Percentiles rank a stretch among this genome's conserved stretches.
phyloP scores from a whole-genome alignment of 2,797 vertebrate genomes.

The Pteronotus mesoamericanus region DNA sequence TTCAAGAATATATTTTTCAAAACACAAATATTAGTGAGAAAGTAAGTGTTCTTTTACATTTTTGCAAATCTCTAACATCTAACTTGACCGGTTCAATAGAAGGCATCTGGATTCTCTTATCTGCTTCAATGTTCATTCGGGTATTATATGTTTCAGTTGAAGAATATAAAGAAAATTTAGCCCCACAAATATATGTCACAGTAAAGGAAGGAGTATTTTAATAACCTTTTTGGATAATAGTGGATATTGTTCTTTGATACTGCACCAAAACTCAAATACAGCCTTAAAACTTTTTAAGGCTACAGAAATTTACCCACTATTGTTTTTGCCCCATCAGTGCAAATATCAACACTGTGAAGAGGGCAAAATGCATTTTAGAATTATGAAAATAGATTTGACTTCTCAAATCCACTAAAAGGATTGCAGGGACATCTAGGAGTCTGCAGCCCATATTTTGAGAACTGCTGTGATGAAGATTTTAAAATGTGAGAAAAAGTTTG shows the following conservation, averaged over 20 bases:
- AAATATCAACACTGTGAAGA: neutral
- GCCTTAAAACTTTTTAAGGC: neutral
- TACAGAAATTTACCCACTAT: neutral
- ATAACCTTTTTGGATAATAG: neutral
- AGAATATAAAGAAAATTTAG: neutral
- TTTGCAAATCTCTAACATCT: neutral
- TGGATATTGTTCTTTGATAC: neutral
- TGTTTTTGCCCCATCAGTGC: neutral
- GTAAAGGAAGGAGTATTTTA: neutral
- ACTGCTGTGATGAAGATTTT: neutral
- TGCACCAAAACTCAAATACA: neutral
- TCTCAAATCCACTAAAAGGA: neutral
- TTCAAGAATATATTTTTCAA: neutral
- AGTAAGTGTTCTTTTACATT: neutral
- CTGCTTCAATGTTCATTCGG: neutral
- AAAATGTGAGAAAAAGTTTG: neutral
- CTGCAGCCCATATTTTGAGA: neutral
- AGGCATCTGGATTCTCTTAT: neutral
- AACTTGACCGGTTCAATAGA: neutral
- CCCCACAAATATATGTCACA: neutral
- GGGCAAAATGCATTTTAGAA: neutral
- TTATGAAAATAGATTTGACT: neutral
- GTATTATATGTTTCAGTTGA: neutral
- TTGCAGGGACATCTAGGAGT: neutral
- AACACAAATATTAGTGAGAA: neutral